phyloP scores from a whole-genome alignment of 2,888 invertebrate genomes.

The Hirtodrosophila cameraria region DNA sequence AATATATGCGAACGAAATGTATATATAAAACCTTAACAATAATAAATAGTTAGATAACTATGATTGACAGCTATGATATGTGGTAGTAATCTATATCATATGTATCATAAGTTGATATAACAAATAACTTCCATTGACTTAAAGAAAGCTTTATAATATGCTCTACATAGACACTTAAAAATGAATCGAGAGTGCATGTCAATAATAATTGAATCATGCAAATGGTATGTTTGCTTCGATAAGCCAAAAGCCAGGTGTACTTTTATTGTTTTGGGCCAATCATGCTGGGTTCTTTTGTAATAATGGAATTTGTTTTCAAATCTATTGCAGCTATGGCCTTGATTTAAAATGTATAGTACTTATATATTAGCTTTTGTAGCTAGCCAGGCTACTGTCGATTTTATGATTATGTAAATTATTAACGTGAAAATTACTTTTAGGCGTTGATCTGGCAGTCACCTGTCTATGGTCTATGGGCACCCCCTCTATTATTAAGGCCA shows the following conservation, averaged over 20 bases:
- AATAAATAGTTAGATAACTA: no score
- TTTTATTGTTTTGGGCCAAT: slow-evolving; percentile 23
- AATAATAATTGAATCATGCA: slow-evolving; percentile 15
- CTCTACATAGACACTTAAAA: neutral
- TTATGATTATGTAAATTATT: slow-evolving; percentile 44
- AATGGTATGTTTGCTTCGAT: slow-evolving; percentile 13
- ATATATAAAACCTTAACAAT: no score
- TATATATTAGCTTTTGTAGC: slow-evolving; percentile 2
- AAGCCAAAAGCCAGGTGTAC: neutral
- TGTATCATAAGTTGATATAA: no score
- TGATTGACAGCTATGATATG: no score
- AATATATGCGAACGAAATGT: no score
- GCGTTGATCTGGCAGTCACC: neutral
- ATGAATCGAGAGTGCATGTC: slow-evolving; percentile 13
- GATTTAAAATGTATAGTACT: slow-evolving; percentile 20
- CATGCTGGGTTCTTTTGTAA: slow-evolving; percentile 28
- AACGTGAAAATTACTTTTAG: slow-evolving; percentile 32
- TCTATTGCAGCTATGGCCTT: slow-evolving; percentile 31
- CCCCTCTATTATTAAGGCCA: no score
- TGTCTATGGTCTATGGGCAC: no score
- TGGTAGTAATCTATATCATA: no score
- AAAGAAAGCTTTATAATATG: slow-evolving; percentile 8
- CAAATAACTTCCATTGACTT: no score
- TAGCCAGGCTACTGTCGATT: slow-evolving; percentile 33
- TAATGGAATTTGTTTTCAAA: slow-evolving; percentile 32